Conservation (phyloP, 1,140 invertebrate genomes). For the Cherax destructor region DNA sequence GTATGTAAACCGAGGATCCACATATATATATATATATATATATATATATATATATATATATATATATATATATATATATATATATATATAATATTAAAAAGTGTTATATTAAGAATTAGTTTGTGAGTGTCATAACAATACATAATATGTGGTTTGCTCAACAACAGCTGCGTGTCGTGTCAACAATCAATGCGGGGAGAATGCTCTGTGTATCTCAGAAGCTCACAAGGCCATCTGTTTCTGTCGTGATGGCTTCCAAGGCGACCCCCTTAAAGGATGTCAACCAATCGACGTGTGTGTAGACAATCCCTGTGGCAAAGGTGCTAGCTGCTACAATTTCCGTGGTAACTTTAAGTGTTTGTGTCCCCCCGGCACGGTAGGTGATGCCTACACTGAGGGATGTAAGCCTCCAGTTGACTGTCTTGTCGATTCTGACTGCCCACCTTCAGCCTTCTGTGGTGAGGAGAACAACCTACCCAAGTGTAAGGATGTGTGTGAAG, state of each 20-base stretch:
- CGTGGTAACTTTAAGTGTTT: slow-evolving; percentile 87
- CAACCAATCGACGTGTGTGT: slow-evolving; percentile 86
- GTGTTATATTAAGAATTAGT: too few species aligned
- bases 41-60: too few species aligned
- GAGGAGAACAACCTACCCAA: slow-evolving; percentile 83
- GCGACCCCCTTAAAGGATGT: slow-evolving; percentile 84
- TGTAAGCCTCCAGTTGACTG: slow-evolving; percentile 88
- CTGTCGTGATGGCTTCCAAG: slow-evolving; percentile 90
- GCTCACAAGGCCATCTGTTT: slow-evolving; percentile 85
- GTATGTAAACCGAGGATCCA: too few species aligned
- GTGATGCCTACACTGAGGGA: slow-evolving; percentile 86
- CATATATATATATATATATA: too few species aligned
- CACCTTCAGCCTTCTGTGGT: slow-evolving; percentile 84
- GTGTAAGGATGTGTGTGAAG: slow-evolving; percentile 87
- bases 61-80: too few species aligned
- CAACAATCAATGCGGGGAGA: slow-evolving; percentile 87
- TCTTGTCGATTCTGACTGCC: slow-evolving; percentile 85
- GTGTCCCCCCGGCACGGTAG: slow-evolving; percentile 86
- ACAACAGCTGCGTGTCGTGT: slow-evolving; percentile 85
- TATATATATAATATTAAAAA: too few species aligned
- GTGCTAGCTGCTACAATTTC: slow-evolving; percentile 88
- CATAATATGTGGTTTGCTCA: neutral
- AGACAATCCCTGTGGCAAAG: slow-evolving; percentile 86
- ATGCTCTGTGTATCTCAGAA: slow-evolving; percentile 88
- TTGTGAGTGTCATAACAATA: neutral